Base-by-base conservation (phyloP, 2,888 invertebrate species). In the Oxyteleia sp. region DNA sequence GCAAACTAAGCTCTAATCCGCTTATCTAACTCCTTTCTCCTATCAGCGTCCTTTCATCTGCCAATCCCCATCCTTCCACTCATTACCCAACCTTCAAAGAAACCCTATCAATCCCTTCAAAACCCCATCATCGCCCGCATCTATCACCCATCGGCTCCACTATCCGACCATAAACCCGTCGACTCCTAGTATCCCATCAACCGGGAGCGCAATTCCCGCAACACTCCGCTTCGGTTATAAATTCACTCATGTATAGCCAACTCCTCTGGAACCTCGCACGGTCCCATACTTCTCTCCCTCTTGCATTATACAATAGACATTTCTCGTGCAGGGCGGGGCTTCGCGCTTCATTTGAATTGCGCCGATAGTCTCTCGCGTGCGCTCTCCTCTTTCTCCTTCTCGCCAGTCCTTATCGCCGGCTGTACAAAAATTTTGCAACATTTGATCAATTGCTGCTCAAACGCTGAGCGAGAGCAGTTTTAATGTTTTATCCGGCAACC, bases 311-410 rank as follows among this genome's bases (percentile, higher is more conserved):
- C 83, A 84, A 80, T 69, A 75, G 82, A 71, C 75, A 69, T 69
- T 82, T 75, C 75, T 78, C 82, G 78, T 55, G 41, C 74, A 71
- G 68, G 83, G 79, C 78, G 83, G 83, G 79, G 79, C 83, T 83
- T 83, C 79, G 79, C 83, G 83, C 83, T 84, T 84, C 83, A 84
- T 84, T 84, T 83, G 64, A 76, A 69, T 80, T 79, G 84, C 68
- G 72, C 68, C 79, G 79, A 79, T 79, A 78, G 68, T 71, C 69
- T 78, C 68, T 41, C 69, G 68, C 51, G 69, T 26, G 51, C 47
- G 18, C 41, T 38, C 38, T 10, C 49, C 61, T 47, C 49, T 47
- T 32, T 47, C 32, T 38, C 23, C 41, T 32, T 41, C 15, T 13
- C 29, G 13, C 5, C 59, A 15, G 32, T 16, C 18, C 64, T 23